A percentile compares a stretch with the other conserved stretches of the same genome.
These are phyloP conservation scores for Oncorhynchus keta DNA, from an alignment of 2,113 vertebrate species.

Conservation along the genomic window DNA sequence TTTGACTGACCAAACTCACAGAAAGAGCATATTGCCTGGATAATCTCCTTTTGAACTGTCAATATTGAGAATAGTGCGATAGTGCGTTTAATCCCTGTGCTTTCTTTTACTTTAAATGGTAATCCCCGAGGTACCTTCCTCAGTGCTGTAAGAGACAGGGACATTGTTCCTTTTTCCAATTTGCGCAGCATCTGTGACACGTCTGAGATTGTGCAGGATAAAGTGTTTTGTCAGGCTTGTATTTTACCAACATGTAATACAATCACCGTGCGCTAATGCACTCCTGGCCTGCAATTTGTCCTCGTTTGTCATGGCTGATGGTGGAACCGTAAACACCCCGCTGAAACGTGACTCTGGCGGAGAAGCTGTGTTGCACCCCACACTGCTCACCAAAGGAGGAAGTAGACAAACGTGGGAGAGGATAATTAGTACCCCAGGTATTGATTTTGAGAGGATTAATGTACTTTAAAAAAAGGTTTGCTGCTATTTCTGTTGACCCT, in stretches of 20 bases:
- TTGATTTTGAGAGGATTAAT: slow-evolving; percentile 46
- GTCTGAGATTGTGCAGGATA: slow-evolving; percentile 37
- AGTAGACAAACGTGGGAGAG: slow-evolving; percentile 20
- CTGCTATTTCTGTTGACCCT: not conserved
- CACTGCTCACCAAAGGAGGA: slow-evolving; percentile 18
- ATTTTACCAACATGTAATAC: slow-evolving; percentile 52
- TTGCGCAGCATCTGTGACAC: slow-evolving; percentile 22
- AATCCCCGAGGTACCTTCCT: slow-evolving; percentile 12
- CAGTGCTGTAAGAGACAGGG: too few relatives aligned
- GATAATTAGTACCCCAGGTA: slow-evolving; percentile 37
- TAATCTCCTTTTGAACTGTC: not conserved
- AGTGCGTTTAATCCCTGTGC: not conserved
- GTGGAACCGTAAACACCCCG: not conserved
- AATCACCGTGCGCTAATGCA: slow-evolving; percentile 43
- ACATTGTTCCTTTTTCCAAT: too few relatives aligned
- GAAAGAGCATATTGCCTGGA: not conserved
- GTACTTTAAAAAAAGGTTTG: slow-evolving; percentile 23
- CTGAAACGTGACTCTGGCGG: slow-evolving; percentile 45
- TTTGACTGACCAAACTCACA: not conserved
- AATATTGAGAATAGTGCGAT: not conserved
- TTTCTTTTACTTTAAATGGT: not conserved
- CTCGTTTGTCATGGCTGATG: slow-evolving; percentile 52
- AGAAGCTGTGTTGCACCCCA: slow-evolving; percentile 28
- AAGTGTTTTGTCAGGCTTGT: slow-evolving; percentile 46
- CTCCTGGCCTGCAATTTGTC: slow-evolving; percentile 51